Conservation (phyloP, 1,140 invertebrate genomes). For the Drosophila bipectinata region DNA sequence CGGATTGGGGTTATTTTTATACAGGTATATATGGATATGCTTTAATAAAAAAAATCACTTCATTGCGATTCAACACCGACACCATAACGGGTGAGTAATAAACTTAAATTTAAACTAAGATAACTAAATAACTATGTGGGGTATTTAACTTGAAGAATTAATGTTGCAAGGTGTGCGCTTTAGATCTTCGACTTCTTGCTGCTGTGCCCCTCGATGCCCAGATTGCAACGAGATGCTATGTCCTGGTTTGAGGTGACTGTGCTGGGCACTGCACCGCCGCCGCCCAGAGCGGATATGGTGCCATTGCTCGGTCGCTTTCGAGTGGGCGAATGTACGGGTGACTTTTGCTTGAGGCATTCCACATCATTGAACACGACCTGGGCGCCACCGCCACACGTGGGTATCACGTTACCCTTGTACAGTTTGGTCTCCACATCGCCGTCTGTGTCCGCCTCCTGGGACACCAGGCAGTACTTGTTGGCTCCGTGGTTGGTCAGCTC, state of each 20-base stretch:
- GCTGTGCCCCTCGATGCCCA: conserved; percentile 81
- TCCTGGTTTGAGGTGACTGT: conserved; percentile 62
- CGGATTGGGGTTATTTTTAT: conserved; percentile 21
- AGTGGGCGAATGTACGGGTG: conserved; percentile 86
- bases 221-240: conserved; percentile 72
- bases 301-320: conserved; percentile 77
- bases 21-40: conserved; percentile 11
- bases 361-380: conserved; percentile 98
- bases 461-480: conserved; percentile 95
- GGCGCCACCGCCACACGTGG: conserved; percentile 95
- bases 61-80: conserved; percentile 34
- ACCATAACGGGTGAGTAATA: conserved; percentile 19
- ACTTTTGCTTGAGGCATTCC: conserved; percentile 94
- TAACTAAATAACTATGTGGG: conserved; percentile 12
- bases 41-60: conserved; percentile 38
- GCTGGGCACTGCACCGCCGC: conserved; percentile 41
- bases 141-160: conserved; percentile 3
- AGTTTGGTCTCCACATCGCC: conserved; percentile 97
- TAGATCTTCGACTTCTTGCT: conserved; percentile 79
- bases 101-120: conserved; percentile 38
- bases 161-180: not conserved
- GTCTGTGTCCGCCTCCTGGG: conserved; percentile 95
- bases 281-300: conserved; percentile 58
- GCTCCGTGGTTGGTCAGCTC: conserved; percentile 90
- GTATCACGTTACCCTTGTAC: conserved; percentile 97